Base-by-base conservation (phyloP, 2,113 vertebrate species). In the Protomyctophum bolini region DNA sequence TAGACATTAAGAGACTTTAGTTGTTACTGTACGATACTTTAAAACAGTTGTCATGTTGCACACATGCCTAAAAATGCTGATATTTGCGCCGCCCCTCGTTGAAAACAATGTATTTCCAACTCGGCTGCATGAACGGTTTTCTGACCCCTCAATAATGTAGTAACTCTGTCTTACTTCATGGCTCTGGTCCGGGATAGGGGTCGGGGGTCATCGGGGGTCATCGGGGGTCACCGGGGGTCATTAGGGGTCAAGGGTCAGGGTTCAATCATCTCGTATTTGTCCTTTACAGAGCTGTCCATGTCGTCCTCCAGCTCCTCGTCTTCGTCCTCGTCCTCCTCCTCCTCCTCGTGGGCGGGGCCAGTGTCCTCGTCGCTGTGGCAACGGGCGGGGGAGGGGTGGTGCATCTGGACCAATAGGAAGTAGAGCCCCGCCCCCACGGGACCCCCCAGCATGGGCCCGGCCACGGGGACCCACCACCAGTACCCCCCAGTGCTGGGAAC, bases 391-490 rank as follows among this genome's bases (percentile, higher is more conserved):
- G 75, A 0, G 84, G 83, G 7, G 41, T 97, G 96, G 82, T 99
- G 97, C 14, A 96, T 79, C 87, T 97, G 94, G 15, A 99, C 95
- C 66, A 95, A 75, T 63, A 95, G 76, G 33, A 95, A 56, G 67
- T 99, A 99, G 79, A 90, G 41, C 47, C 92, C 72, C 3, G 95
- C 94, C 2, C 96, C 97, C 1, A 94, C 72, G 14, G 92, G 73
- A 0, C 90, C 95, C 1, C 97, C 97, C 59, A 95, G 80, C 92
- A 98, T 82, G 29, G 97, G 97, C 12, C 94, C 97, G 3, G 95
- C 92, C 29, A 96, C 84, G 0, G 97, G 97, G 58, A 98, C 91
- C 97, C 97, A 99, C 97, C 97, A 99, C 94, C 95, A 99, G 80
- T 96, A 66, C 78, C 93, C 92, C 60, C 94, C 95, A 60, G 92